A percentile compares a stretch with the other conserved stretches of the same genome.
phyloP scores from a whole-genome alignment of 2,113 vertebrate species.

The Procavia capensis region DNA sequence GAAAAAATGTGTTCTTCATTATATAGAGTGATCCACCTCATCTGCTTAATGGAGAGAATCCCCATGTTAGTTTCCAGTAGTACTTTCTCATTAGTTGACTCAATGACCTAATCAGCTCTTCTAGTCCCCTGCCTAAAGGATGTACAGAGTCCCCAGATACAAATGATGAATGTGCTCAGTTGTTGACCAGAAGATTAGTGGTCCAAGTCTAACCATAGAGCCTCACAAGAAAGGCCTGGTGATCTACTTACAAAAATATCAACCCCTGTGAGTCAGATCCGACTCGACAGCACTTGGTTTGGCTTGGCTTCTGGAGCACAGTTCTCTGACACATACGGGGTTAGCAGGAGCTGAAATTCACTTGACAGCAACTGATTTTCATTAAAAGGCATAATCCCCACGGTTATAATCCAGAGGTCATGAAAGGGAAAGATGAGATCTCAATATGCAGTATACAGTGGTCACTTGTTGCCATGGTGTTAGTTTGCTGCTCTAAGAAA shows the following conservation, averaged over 20 bases:
- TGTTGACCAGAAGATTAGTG: no score
- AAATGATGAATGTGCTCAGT: no score
- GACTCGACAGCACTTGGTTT: no score
- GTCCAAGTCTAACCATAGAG: no score
- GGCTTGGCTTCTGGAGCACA: no score
- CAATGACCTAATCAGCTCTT: not conserved
- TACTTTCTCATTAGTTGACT: not conserved
- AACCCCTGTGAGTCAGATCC: no score
- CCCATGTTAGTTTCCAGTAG: not conserved
- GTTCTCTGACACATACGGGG: no score
- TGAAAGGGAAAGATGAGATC: not conserved
- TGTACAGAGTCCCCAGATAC: no score
- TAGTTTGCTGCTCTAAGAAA: not conserved
- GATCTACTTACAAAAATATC: no score
- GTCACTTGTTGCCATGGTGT: not conserved
- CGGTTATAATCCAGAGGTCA: not conserved
- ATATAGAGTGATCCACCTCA: not conserved
- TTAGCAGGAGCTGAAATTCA: no score
- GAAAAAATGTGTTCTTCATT: not conserved
- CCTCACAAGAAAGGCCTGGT: no score
- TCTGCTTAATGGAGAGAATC: not conserved
- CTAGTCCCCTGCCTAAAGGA: not conserved
- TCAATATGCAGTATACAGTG: not conserved
- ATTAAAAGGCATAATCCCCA: not conserved
- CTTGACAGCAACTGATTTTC: no score